Evolutionary conservation across 2,888 invertebrate species (phyloP).

Genomic region (Drosophila subsilvestris): DNA sequence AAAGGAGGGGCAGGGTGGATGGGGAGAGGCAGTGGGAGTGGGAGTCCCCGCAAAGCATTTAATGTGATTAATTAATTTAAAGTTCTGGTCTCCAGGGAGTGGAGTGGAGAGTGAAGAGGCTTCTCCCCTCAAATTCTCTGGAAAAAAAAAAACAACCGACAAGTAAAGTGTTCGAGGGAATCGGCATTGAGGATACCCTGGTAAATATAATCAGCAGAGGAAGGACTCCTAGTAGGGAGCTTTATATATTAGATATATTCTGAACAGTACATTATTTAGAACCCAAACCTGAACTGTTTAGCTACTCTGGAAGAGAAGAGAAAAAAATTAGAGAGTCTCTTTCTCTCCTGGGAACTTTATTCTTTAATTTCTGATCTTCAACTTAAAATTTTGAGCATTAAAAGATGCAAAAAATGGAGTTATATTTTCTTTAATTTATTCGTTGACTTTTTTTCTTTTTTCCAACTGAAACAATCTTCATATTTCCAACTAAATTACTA

Average conservation of each 20-base stretch:
- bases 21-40: not conserved
- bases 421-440: too few relatives aligned
- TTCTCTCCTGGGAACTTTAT: accelerated
- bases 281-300: too few relatives aligned
- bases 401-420: accelerated
- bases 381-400: too few relatives aligned
- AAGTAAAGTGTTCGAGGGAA: not conserved
- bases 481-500: too few relatives aligned
- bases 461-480: too few relatives aligned
- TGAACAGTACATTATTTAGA: too few relatives aligned
- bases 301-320: too few relatives aligned
- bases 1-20: not conserved
- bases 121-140: not conserved
- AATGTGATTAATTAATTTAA: constrained; percentile 75
- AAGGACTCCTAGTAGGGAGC: too few relatives aligned
- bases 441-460: too few relatives aligned
- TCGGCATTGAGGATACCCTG: not conserved
- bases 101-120: not conserved
- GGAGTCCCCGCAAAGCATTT: constrained; percentile 54
- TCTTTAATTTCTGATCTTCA: too few relatives aligned
- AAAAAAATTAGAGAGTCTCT: accelerated
- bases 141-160: not conserved
- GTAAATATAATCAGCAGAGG: not conserved
- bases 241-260: too few relatives aligned
- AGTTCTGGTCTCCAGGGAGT: constrained; percentile 41